Base-by-base conservation (phyloP, 1,140 invertebrate species). In the Rhagoletis pomonella region DNA sequence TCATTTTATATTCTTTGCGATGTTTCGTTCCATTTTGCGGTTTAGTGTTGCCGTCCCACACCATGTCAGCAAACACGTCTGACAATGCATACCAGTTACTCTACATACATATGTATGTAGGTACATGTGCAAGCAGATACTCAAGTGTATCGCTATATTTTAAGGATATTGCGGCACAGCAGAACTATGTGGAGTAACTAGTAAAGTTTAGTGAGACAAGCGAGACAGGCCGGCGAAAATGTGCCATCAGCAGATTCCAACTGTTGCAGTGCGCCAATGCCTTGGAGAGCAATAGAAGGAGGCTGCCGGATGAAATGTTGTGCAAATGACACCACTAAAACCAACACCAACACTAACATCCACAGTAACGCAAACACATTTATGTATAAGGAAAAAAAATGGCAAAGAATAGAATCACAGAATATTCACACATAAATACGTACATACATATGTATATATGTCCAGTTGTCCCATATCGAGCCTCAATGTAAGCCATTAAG, bases 231-330 rank as follows among this genome's bases (percentile, higher is more conserved):
- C 14, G 65, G 29, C 29, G 7, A 67, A 29, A 67, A 67, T 67
- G 39, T 67, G 65, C 39, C 65, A 67, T 67, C 65, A 67, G 65
- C 65, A 67, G 7, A 67, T 39, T 67, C 29, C 65, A 67, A 67
- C 65, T 67, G 65, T 67, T 67, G 65, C 65, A 67, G 29, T 19
- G 3, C 65, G 9, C 5, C 65, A 42, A 39, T 10, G 29, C 10
- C 65, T 29, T 29, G 12, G 58, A 67, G 65, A 4, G 65, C 42
- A 10, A 39, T 7, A 19, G 29, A 67, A 29, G 14, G 29, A 10
- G 4, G 65, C 64, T 67, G 60, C 29, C 29, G 29, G 29, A 67
- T n/a, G 64, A 29, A 39, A 39, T 67, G 65, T 29, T 67, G 65
- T 29, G 29, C 29, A 29, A 42, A 67, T 10, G 65, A 12, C 65